phyloP scores from a whole-genome alignment of 2,888 invertebrate species.

The Ophion slaviceki region DNA sequence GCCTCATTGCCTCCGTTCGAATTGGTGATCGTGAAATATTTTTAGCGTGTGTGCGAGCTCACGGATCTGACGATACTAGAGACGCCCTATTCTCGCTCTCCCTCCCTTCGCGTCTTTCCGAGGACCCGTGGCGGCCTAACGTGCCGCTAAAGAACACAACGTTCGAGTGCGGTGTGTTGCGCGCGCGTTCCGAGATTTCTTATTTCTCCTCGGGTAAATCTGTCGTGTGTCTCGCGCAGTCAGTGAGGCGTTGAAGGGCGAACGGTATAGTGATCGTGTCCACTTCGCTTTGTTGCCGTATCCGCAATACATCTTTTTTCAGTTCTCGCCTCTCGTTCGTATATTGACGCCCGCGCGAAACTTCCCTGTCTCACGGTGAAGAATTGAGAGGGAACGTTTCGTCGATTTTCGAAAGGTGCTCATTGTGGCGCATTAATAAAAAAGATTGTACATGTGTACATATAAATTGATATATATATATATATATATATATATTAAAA shows the following conservation, averaged over 20 bases:
- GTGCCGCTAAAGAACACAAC: slow-evolving; percentile 57
- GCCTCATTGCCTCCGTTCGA: slow-evolving; percentile 56
- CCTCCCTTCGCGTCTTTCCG: slow-evolving; percentile 41
- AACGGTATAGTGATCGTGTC: slow-evolving; percentile 80
- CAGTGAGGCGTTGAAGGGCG: slow-evolving; percentile 82
- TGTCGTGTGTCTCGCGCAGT: slow-evolving; percentile 79
- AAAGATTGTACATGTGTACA: no score
- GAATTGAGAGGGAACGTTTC: neutral
- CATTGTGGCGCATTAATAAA: no score
- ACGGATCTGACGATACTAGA: slow-evolving; percentile 45
- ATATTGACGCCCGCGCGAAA: neutral
- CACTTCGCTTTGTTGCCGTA: slow-evolving; percentile 60
- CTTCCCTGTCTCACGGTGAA: neutral
- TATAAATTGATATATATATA: no score
- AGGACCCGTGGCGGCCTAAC: slow-evolving; percentile 50
- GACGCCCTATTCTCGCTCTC: slow-evolving; percentile 56
- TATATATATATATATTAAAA: no score
- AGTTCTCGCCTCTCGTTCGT: slow-evolving; percentile 6
- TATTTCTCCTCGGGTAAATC: slow-evolving; percentile 83
- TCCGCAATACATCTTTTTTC: slow-evolving; percentile 23
- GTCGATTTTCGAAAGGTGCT: no score
- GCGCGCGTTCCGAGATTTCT: slow-evolving; percentile 77
- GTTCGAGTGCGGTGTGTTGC: slow-evolving; percentile 47
- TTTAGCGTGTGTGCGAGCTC: slow-evolving; percentile 22
- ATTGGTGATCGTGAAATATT: slow-evolving; percentile 47